phyloP scores from a whole-genome alignment of 2,797 vertebrate genomes.

The Cyprinodon diabolis region DNA sequence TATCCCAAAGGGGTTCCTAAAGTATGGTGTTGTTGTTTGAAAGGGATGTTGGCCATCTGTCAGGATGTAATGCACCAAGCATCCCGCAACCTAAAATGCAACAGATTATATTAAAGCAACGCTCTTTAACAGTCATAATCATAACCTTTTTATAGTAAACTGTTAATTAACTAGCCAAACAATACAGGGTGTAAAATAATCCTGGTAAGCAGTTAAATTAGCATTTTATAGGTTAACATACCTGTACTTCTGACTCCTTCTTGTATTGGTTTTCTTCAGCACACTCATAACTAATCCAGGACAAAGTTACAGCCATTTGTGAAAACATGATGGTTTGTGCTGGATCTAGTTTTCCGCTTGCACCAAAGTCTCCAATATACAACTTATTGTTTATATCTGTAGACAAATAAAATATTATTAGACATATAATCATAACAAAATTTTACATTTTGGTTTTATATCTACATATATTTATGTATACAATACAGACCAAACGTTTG shows the following conservation, averaged over 20 bases:
- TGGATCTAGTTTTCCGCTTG: constrained; percentile 7
- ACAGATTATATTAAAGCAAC: background rate
- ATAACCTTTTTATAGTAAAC: too few species aligned
- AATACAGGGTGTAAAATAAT: background rate
- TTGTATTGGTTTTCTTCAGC: constrained; percentile 3
- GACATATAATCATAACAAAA: background rate
- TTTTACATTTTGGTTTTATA: too few species aligned
- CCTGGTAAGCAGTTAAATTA: background rate
- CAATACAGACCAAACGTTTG: too few species aligned
- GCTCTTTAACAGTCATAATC: background rate
- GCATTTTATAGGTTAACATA: background rate
- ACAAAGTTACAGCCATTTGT: background rate
- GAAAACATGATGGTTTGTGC: background rate
- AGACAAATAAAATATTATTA: background rate
- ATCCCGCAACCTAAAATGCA: background rate
- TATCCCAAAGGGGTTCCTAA: background rate
- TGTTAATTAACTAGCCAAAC: background rate
- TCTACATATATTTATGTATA: too few species aligned
- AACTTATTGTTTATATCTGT: constrained; percentile 30
- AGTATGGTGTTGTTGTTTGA: background rate
- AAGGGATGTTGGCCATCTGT: background rate
- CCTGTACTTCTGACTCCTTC: constrained; percentile 1
- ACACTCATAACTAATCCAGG: constrained; percentile 2
- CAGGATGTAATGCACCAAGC: background rate
- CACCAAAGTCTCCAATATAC: constrained; percentile 8